Percentiles rank a stretch among this genome's conserved stretches.
These are phyloP conservation scores for Anguilla japonica DNA, from an alignment of 2,113 vertebrate genomes.

Conservation along the genomic window DNA sequence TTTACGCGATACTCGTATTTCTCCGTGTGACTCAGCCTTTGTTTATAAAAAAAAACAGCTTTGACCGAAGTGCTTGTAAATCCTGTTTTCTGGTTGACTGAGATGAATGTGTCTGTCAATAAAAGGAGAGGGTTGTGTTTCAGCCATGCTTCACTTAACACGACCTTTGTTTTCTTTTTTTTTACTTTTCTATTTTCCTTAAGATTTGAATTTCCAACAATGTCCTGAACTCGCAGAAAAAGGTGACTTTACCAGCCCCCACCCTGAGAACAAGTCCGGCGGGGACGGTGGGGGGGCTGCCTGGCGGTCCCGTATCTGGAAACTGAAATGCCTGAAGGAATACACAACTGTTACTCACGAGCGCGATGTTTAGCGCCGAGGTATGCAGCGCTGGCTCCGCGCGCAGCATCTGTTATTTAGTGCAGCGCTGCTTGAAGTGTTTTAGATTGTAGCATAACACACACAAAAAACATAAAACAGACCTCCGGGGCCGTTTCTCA, in stretches of 20 bases:
- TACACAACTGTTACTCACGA: neutral
- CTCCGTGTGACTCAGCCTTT: neutral
- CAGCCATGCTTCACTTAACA: neutral
- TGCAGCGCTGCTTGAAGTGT: neutral
- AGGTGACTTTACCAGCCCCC: neutral
- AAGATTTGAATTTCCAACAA: neutral
- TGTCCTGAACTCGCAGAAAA: neutral
- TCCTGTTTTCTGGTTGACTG: neutral
- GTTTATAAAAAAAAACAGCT: neutral
- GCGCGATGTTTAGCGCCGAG: neutral
- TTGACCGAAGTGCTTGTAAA: neutral
- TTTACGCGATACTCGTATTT: neutral
- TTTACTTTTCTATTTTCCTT: neutral
- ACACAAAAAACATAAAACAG: neutral
- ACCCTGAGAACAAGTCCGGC: neutral
- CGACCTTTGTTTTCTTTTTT: neutral
- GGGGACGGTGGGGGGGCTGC: neutral
- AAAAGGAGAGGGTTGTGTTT: neutral
- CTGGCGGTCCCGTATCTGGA: neutral
- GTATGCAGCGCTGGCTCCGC: neutral
- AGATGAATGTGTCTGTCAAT: neutral
- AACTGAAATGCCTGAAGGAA: neutral
- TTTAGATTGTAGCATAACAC: slow-evolving; percentile 8
- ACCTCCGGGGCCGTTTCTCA: neutral
- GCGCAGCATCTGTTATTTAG: neutral